These are phyloP conservation scores for Brachystomella parvula DNA, from an alignment of 1,140 invertebrate genomes.

Conservation along the genomic window DNA sequence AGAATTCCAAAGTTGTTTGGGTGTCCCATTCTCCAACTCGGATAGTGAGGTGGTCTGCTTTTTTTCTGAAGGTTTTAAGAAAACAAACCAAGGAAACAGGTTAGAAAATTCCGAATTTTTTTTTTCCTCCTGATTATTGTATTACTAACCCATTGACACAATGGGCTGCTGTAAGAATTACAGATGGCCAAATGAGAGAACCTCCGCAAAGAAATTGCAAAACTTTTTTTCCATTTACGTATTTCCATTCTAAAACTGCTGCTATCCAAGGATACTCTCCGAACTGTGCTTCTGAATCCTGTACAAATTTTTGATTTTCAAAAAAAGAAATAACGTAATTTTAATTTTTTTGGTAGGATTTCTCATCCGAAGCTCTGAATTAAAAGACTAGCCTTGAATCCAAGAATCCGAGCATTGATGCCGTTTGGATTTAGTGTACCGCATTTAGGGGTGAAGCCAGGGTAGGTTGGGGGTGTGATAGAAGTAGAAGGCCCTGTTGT, in stretches of 20 bases:
- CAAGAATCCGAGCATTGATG: slow-evolving; percentile 33
- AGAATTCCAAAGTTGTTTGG: slow-evolving; percentile 61
- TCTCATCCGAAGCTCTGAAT: background rate
- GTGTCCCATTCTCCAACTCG: slow-evolving; percentile 61
- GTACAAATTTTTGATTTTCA: slow-evolving; percentile 1
- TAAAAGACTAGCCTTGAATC: slow-evolving; percentile 26
- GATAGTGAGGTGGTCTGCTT: slow-evolving; percentile 46
- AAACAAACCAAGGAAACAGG: slow-evolving; percentile 7
- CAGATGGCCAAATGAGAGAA: slow-evolving; percentile 59
- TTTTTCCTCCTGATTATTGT: background rate
- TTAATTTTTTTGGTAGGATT: background rate
- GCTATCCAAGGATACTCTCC: slow-evolving; percentile 70
- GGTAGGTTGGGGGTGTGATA: slow-evolving; percentile 15
- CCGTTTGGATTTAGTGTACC: slow-evolving; percentile 36
- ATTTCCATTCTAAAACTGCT: slow-evolving; percentile 57
- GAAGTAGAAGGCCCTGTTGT: background rate
- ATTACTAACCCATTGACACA: slow-evolving; percentile 46
- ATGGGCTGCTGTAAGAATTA: slow-evolving; percentile 65
- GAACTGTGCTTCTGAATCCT: slow-evolving; percentile 37
- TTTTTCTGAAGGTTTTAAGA: slow-evolving; percentile 42
- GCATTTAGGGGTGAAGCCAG: slow-evolving; percentile 28
- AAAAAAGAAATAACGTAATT: background rate
- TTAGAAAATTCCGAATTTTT: background rate
- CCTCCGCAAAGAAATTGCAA: slow-evolving; percentile 61
- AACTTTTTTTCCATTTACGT: slow-evolving; percentile 42